Base-by-base conservation (phyloP, 2,888 invertebrate genomes). In the Germaria angustata region DNA sequence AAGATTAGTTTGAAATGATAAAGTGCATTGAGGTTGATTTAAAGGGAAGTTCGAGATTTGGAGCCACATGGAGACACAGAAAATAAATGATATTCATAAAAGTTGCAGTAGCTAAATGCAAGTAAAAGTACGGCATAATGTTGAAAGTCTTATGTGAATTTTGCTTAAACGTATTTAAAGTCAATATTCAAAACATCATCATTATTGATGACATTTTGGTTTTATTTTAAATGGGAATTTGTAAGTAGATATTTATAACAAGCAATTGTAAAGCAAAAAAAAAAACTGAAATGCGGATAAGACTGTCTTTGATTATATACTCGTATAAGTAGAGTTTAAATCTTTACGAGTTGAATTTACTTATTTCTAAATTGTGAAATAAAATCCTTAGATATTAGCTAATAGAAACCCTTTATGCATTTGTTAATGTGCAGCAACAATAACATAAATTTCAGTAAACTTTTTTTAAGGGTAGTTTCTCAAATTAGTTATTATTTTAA, bases 1-100 rank as follows among this genome's bases (percentile, higher is more conserved):
- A 84, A 87, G 87, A 87, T 87, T 87, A 86, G 86, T 84, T 85
- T 85, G 73, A 77, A 81, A 86, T 87, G 88, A 89, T 89, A 89
- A 88, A 89, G 86, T 88, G 88, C 88, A 88, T 75, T 71, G 57
- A 34, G 46, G 75, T 75, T 66, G 75, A 66, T 57, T 75, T 75
- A 39, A 66, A 57, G 75, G 57, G 75, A 66, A 66, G 36, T 28
- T 24, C 11, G 36, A 9, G 20, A 15, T 20, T 53, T 17, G 41
- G 6, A 41, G 41, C 13, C 41, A 53, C 39, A 53, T 53, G 41
- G 2, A 36, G 22, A 24, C 34, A 63, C 41, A 61, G 11, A 15
- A 44, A 53, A 17, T 24, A 77, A 44, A 53, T 44, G 32, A 53
- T 71, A 46, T 20, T 55, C 55, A 34, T 69, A 69, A 55, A 17